Evolutionary conservation across 2,113 vertebrate genomes (phyloP), one percentile per base, ranked within the genome.

Genomic region (Scytalopus superciliaris): DNA sequence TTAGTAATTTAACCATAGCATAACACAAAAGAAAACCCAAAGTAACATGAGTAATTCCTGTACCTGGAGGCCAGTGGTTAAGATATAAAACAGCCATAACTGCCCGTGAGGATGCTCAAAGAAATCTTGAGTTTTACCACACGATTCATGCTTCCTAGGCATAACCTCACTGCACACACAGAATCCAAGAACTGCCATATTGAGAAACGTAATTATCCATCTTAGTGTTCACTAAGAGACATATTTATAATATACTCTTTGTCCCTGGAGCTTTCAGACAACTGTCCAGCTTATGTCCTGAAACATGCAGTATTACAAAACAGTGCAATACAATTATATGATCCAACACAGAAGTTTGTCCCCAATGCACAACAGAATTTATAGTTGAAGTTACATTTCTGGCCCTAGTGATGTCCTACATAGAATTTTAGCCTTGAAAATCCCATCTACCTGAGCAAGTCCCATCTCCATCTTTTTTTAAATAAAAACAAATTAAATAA

Each of bases 121-220:
- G 42, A 53, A 78, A 70, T 19, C 14, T 55, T 1, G 1, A 28
- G n/a, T 40, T 81, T 47, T 50, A 9, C 35, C 19, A n/a, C 19
- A 27, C 4, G 22, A 5, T 19, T 44, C 10, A 1, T 30, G 13
- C 22, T 64, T 60, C 70, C 30, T 6, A 44, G 19, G 42, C 42
- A 1, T 17, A 23, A 0, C 0, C 27, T 53, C 69, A 30, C 50
- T 12, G 52, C 39, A 31, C 56, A 27, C 7, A 15, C 0, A 49
- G 28, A 31, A 77, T 27, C 15, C 1, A 70, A 57, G 18, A 69
- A 66, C 0, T 12, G 50, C 53, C 13, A 2, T 17, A 19, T 2
- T 55, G 17, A 74, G 56, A 81, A 70, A 63, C 25, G 22, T 15
- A 45, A 50, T 1, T 53, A 42, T 60, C 31, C 5, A 1, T 16